Evolutionary conservation across 2,888 invertebrate genomes (phyloP).

Genomic region (Netelia melanura): DNA sequence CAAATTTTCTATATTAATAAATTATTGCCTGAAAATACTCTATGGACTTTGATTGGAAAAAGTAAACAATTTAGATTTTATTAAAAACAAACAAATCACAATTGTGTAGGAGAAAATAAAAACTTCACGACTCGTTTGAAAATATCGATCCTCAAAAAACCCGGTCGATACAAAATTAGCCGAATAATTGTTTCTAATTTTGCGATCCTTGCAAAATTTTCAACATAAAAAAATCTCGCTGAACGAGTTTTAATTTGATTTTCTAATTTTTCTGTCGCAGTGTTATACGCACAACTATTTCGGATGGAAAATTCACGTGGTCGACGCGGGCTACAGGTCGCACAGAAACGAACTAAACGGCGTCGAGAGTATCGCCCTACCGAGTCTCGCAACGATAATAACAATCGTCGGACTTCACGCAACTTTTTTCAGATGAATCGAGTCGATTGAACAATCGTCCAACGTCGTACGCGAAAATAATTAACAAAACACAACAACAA

Average conservation of each 20-base stretch:
- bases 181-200: too few species aligned
- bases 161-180: too few species aligned
- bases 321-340: conserved; percentile 88
- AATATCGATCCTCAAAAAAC: too few species aligned
- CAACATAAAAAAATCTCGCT: background rate
- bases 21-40: too few species aligned
- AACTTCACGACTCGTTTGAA: too few species aligned
- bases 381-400: conserved; percentile 58
- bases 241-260: conserved; percentile 7
- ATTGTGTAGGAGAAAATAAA: too few species aligned
- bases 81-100: too few species aligned
- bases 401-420: conserved; percentile 68
- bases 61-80: too few species aligned
- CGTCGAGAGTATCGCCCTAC: conserved; percentile 55
- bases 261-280: conserved; percentile 85
- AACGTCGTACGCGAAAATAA: background rate
- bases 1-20: too few species aligned
- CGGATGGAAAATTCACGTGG: conserved; percentile 96
- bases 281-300: conserved; percentile 96
- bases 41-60: too few species aligned
- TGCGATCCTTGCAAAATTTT: too few species aligned
- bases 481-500: conserved; percentile 8
- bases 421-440: conserved; percentile 70
- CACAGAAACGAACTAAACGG: conserved; percentile 78
- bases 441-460: conserved; percentile 4